Evolutionary conservation across 2,797 vertebrate genomes (phyloP).

Genomic region (Cirrhinus molitorella): DNA sequence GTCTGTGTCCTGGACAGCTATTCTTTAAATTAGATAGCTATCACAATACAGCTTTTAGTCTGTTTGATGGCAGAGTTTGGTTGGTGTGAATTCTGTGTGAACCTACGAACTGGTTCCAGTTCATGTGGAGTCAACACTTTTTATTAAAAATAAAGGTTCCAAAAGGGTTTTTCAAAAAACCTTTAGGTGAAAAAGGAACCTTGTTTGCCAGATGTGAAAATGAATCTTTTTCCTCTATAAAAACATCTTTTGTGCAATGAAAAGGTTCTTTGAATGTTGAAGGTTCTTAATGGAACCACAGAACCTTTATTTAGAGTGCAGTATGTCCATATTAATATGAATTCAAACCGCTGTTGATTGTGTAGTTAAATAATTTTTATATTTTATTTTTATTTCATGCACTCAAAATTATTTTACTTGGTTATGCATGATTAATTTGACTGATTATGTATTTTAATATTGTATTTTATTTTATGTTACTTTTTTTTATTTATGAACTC

Average conservation of each 20-base stretch:
- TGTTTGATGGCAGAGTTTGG: background rate
- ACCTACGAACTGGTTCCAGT: background rate
- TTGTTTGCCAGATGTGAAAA: too few relatives aligned
- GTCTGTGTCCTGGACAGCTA: background rate
- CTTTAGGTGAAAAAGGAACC: background rate
- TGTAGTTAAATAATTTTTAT: too few relatives aligned
- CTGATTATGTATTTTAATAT: too few relatives aligned
- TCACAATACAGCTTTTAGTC: slow-evolving; percentile 26
- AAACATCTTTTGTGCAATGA: too few relatives aligned
- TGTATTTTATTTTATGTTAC: background rate
- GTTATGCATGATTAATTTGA: too few relatives aligned
- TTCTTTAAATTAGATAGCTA: background rate
- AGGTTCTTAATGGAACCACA: too few relatives aligned
- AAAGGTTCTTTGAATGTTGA: too few relatives aligned
- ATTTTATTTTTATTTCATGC: too few relatives aligned
- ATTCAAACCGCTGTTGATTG: too few relatives aligned
- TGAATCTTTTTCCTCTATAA: background rate
- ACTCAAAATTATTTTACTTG: too few relatives aligned
- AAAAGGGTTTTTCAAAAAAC: background rate
- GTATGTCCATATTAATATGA: too few relatives aligned
- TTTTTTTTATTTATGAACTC: background rate
- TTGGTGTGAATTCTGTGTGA: background rate
- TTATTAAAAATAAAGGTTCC: background rate
- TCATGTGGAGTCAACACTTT: background rate
- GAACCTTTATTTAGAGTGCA: too few relatives aligned